These are phyloP conservation scores for Lates japonicus DNA, from an alignment of 2,797 vertebrate genomes.

Conservation along the genomic window DNA sequence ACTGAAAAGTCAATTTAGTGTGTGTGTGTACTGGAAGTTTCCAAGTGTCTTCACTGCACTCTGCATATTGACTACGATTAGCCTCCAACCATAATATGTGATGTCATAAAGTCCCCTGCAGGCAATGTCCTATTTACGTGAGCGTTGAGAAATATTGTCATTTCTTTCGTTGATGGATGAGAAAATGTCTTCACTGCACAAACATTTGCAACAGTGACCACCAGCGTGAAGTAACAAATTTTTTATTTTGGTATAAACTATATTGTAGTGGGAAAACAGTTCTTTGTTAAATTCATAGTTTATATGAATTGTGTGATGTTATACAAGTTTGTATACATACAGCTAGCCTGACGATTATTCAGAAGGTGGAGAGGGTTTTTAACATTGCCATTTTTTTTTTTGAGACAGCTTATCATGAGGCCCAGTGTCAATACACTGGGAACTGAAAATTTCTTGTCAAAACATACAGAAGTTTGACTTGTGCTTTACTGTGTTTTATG, in stretches of 20 bases:
- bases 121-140: not conserved
- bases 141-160: not conserved
- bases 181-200: not conserved
- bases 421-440: constrained; percentile 4
- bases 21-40: not conserved
- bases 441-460: constrained; percentile 43
- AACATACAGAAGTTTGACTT: constrained; percentile 25
- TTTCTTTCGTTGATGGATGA: not conserved
- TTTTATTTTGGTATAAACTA: not conserved
- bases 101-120: not conserved
- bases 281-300: not conserved
- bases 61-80: not conserved
- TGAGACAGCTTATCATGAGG: constrained; percentile 39
- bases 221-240: not conserved
- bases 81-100: not conserved
- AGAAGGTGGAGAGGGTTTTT: constrained; percentile 46
- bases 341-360: constrained; percentile 58
- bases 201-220: not conserved
- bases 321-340: constrained; percentile 37
- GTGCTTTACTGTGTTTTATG: not conserved
- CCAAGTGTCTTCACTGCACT: not conserved
- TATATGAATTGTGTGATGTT: not conserved
- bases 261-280: not conserved
- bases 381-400: constrained; percentile 55
- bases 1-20: too few species aligned